Conservation (phyloP, 2,113 vertebrate genomes). For the Anthoscopus minutus region DNA sequence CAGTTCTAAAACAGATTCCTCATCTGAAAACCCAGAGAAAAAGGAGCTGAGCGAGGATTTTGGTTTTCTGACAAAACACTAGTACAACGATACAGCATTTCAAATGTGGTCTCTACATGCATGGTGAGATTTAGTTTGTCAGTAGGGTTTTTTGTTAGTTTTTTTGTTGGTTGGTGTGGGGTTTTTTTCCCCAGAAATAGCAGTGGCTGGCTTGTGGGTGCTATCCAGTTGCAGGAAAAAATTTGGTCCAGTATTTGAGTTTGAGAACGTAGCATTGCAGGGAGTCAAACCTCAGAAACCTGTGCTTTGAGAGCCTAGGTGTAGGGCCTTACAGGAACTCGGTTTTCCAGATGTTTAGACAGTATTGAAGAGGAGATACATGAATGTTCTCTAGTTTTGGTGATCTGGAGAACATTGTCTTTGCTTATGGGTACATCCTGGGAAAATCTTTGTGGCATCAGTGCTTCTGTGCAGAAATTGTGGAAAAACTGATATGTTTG, state of each 20-base stretch:
- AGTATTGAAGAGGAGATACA: neutral
- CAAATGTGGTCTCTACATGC: neutral
- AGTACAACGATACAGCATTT: neutral
- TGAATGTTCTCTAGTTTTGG: neutral
- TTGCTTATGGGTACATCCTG: neutral
- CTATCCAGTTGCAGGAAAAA: neutral
- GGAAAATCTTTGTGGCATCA: neutral
- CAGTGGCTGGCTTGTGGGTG: neutral
- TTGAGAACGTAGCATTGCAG: neutral
- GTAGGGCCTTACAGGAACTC: neutral
- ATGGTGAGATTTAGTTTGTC: neutral
- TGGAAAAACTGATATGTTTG: neutral
- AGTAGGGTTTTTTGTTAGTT: neutral
- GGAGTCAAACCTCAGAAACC: neutral
- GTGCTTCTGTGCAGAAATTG: neutral
- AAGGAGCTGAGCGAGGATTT: neutral
- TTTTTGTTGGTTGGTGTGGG: neutral
- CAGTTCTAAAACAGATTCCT: neutral
- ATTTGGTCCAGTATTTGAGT: neutral
- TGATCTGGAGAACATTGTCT: neutral
- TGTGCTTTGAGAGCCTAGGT: neutral
- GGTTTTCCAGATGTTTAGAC: neutral
- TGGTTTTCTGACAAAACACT: neutral
- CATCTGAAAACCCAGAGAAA: neutral
- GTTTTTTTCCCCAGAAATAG: neutral